A percentile compares a stretch with the other conserved stretches of the same genome.
Evolutionary conservation across 2,113 vertebrate genomes (phyloP).

Genomic region (Semicossyphus pulcher): DNA sequence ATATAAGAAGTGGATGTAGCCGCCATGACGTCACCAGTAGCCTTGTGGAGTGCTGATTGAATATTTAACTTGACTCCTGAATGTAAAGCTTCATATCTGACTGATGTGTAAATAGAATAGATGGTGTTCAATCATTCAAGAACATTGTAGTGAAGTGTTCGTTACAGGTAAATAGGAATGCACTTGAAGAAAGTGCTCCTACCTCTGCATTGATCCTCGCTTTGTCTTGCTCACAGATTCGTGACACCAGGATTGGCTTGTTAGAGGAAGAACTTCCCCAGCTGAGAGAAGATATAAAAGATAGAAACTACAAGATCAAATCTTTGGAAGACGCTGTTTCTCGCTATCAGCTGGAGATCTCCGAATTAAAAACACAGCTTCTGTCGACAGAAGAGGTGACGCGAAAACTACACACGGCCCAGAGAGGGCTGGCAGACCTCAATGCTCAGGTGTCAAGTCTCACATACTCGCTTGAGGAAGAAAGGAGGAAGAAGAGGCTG

Average conservation of each 20-base stretch:
- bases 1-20: no score
- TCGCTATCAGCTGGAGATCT: slow-evolving; percentile 87
- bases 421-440: slow-evolving; percentile 88
- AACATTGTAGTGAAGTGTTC: not conserved
- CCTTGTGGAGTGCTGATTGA: no score
- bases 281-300: slow-evolving; percentile 86
- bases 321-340: slow-evolving; percentile 88
- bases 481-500: slow-evolving; percentile 89
- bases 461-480: slow-evolving; percentile 89
- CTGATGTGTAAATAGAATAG: no score
- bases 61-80: not conserved
- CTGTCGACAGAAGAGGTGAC: slow-evolving; percentile 91
- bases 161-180: no score
- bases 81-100: no score
- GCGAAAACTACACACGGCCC: slow-evolving; percentile 85
- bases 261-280: slow-evolving; percentile 91
- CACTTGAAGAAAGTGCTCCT: not conserved
- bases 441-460: slow-evolving; percentile 85
- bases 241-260: slow-evolving; percentile 92
- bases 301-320: slow-evolving; percentile 88
- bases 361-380: slow-evolving; percentile 87
- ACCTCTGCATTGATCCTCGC: not conserved
- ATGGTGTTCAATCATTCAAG: no score
- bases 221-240: slow-evolving; percentile 84
- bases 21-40: no score